These are phyloP conservation scores for Anarsia innoxiella DNA, from an alignment of 2,888 invertebrate genomes.

Conservation along the genomic window DNA sequence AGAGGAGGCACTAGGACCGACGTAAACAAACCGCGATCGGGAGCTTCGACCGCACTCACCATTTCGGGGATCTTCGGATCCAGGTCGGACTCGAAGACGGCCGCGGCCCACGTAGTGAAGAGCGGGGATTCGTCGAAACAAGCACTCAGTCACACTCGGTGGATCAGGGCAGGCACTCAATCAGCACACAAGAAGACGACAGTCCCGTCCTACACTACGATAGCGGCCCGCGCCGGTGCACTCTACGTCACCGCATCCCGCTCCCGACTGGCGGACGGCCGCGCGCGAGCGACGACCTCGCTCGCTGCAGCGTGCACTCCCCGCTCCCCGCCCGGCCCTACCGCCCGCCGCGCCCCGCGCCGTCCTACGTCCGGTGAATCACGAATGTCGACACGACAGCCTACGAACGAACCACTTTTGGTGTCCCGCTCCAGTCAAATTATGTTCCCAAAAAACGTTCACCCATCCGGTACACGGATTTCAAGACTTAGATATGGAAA, in stretches of 20 bases:
- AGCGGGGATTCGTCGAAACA: constrained; percentile 64
- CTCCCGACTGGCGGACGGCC: constrained; percentile 62
- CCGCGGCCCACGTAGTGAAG: constrained; percentile 63
- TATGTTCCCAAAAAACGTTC: constrained; percentile 26
- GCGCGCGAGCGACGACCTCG: constrained; percentile 72
- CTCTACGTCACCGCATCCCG: constrained; percentile 75
- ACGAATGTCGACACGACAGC: constrained; percentile 30
- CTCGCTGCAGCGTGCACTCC: constrained; percentile 68
- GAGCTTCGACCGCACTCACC: constrained; percentile 74
- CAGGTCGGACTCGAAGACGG: constrained; percentile 39
- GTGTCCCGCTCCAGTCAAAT: constrained; percentile 22
- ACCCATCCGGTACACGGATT: constrained; percentile 30
- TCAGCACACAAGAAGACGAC: constrained; percentile 52
- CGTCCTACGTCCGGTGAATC: constrained; percentile 67
- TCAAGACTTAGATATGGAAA: too few species aligned
- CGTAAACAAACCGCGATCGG: constrained; percentile 70
- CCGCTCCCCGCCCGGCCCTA: constrained; percentile 35
- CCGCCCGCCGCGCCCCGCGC: constrained; percentile 23
- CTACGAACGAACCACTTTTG: constrained; percentile 30
- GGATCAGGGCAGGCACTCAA: constrained; percentile 52
- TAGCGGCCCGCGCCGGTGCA: constrained; percentile 71
- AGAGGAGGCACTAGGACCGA: constrained; percentile 63
- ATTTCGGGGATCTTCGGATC: constrained; percentile 64
- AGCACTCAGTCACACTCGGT: constrained; percentile 53
- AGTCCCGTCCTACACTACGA: constrained; percentile 73